phyloP scores from a whole-genome alignment of 2,888 invertebrate genomes.

The Eupithecia pulchellata region DNA sequence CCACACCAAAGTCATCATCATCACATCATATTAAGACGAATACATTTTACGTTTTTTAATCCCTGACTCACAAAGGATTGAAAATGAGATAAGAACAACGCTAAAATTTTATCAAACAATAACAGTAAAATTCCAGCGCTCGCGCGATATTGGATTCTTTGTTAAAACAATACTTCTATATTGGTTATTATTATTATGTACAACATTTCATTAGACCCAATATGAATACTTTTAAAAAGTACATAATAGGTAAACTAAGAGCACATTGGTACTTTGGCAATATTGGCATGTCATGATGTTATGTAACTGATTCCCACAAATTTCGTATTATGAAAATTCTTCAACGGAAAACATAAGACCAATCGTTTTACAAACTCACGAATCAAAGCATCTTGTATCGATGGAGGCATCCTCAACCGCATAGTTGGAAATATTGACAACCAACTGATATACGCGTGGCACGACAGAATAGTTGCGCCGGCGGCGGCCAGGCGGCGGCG shows the following conservation, averaged over 20 bases:
- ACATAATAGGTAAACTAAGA: not conserved
- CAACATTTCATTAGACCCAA: not conserved
- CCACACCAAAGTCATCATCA: not conserved
- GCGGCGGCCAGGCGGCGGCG: conserved; percentile 20
- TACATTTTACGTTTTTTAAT: too few relatives aligned
- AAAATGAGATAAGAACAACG: not conserved
- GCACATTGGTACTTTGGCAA: not conserved
- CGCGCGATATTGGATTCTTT: not conserved
- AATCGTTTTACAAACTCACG: too few relatives aligned
- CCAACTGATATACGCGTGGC: not conserved
- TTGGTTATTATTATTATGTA: not conserved
- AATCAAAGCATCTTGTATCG: not conserved
- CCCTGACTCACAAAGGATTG: not conserved
- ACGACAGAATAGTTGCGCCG: conserved; percentile 18
- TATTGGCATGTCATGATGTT: not conserved
- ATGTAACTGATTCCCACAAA: not conserved
- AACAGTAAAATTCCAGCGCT: not conserved
- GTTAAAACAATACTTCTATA: not conserved
- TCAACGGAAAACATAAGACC: not conserved
- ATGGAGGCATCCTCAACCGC: not conserved
- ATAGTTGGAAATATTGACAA: not conserved
- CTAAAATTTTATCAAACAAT: not conserved
- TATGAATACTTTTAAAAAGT: not conserved
- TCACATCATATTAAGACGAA: too few relatives aligned
- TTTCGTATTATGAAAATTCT: not conserved